Conservation (phyloP, 2,113 vertebrate genomes). For the Sarotherodon lohbergeri region DNA sequence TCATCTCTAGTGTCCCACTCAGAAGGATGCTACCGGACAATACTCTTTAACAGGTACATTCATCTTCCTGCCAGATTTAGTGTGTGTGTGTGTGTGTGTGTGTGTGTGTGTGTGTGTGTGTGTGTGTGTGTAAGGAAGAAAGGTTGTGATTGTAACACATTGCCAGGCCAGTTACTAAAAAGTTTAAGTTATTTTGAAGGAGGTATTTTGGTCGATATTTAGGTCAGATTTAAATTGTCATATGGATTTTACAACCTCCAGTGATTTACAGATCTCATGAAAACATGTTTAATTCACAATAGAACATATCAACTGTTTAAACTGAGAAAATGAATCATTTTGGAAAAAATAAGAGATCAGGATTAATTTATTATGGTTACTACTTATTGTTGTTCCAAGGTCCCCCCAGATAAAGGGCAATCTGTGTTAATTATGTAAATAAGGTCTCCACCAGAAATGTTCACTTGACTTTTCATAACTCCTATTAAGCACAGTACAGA, state of each 20-base stretch:
- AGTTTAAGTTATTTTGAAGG: neutral
- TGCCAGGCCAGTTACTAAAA: neutral
- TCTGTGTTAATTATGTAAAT: neutral
- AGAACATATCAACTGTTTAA: neutral
- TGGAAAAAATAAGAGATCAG: neutral
- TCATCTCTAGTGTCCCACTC: neutral
- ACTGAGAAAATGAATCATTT: neutral
- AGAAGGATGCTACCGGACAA: neutral
- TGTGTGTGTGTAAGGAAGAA: no score
- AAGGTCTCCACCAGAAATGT: neutral
- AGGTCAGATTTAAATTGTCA: neutral
- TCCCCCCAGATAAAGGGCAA: rapidly evolving
- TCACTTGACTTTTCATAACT: neutral
- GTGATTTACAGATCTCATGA: neutral
- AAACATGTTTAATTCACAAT: neutral
- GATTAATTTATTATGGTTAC: neutral
- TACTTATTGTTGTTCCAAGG: neutral
- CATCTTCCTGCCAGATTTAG: neutral
- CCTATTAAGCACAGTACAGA: neutral
- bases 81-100: no score
- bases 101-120: no score
- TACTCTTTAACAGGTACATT: neutral
- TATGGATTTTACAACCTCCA: neutral
- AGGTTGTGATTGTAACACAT: no score
- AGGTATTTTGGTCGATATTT: rapidly evolving